Base-by-base conservation (phyloP, 2,797 vertebrate genomes). In the Microchirus variegatus region DNA sequence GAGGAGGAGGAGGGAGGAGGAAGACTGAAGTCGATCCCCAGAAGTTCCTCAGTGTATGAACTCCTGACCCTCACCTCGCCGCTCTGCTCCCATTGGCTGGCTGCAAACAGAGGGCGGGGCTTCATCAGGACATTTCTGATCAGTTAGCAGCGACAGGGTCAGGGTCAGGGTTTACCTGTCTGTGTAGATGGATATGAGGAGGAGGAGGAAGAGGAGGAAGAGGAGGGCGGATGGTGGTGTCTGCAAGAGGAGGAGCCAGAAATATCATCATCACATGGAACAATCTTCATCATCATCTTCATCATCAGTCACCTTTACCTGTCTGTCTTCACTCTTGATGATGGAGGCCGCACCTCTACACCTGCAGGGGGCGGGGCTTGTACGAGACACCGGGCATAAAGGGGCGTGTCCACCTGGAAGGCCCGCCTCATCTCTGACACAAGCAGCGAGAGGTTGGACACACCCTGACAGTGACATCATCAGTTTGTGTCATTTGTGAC, bases 401-500 rank as follows among this genome's bases (percentile, higher is more conserved):
- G 90, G 8, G 93, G 93, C 1, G 85, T 87, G 66, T 88, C 83
- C 50, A 79, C 80, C 53, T 91, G 89, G 79, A 93, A 93, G 2
- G 85, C 89, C n/a, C 13, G 67, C 37, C 81, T 89, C 90, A 94
- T 92, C 72, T 93, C 92, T 42, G 90, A 86, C 68, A 94, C 31
- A 0, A 93, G 87, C 22, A 78, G 75, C 1, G 84, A 73, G 14
- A 94, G 77, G 63, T 75, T 89, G 59, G 91, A 92, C 63, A 80
- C 65, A 1, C 87, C 89, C 93, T 93, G 62, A 35, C 18, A 80
- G 63, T 55, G 18, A 70, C 37, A 74, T 16, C 43, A 67, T 16
- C 10, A 50, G 22, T 48, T 3, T 31, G 6, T 31, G 31, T 6
- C 8, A 6, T 31, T 31, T 31, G 5, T 31, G 31, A 31, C 31